These are phyloP conservation scores for Epinephelus cyanopodus DNA, from an alignment of 2,113 vertebrate genomes.

Conservation along the genomic window DNA sequence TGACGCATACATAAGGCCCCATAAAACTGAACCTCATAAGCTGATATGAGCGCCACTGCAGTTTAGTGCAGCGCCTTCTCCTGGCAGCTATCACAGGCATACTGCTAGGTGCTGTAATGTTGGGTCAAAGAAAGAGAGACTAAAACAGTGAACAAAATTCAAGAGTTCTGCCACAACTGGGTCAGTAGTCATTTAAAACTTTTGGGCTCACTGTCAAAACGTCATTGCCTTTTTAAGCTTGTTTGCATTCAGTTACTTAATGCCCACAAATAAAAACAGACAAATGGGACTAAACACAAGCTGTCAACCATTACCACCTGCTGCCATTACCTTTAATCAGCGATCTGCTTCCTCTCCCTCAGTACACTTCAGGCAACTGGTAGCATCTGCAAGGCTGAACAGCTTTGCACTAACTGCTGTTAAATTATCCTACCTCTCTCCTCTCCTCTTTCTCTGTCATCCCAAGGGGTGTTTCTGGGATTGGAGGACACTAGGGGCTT, in stretches of 20 bases:
- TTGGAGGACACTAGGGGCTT: too few relatives aligned
- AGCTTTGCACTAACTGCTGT: constrained; percentile 3
- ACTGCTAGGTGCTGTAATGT: background rate
- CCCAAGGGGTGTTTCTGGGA: background rate
- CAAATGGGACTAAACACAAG: background rate
- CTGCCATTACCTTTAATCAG: constrained; percentile 13
- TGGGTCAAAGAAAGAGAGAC: background rate
- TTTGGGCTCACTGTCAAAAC: constrained; percentile 4
- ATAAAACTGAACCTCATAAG: background rate
- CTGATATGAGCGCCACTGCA: background rate
- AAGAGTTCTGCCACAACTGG: constrained; percentile 14
- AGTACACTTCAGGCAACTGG: background rate
- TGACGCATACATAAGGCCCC: background rate
- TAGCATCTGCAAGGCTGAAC: background rate
- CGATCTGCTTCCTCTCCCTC: background rate
- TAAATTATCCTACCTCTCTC: background rate
- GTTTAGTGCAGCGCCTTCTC: background rate
- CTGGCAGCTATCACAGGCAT: background rate
- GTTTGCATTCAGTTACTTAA: constrained; percentile 13
- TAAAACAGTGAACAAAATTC: background rate
- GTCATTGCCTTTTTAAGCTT: constrained; percentile 23
- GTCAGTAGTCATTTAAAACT: constrained; percentile 8
- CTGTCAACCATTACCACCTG: background rate
- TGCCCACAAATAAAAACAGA: background rate
- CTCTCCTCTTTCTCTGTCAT: background rate